A percentile compares a stretch with the other conserved stretches of the same genome.
Conservation (phyloP, 2,797 vertebrate species). For the Ctenochaetus hawaiiensis region DNA sequence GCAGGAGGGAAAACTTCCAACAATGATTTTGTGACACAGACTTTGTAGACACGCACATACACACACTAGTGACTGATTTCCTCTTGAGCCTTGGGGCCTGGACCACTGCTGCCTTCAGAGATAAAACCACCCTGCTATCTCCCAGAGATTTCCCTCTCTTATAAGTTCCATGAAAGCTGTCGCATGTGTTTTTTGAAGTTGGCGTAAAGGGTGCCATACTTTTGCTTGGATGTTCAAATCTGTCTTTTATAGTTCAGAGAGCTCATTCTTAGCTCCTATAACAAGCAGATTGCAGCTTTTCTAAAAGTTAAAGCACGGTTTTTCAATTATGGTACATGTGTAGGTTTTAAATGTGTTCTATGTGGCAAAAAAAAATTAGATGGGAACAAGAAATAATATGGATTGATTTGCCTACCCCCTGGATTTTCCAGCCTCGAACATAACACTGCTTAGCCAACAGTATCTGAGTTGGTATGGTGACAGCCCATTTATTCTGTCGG, state of each 20-base stretch:
- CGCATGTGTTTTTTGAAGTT: conserved; percentile 45
- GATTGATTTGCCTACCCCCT: conserved; percentile 42
- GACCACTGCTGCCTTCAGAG: conserved; percentile 64
- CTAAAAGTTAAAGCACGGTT: conserved; percentile 8
- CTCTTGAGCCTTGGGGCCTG: conserved; percentile 50
- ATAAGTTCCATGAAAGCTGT: conserved; percentile 56
- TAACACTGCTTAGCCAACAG: conserved; percentile 41
- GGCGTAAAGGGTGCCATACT: conserved; percentile 49
- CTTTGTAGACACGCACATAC: conserved; percentile 8
- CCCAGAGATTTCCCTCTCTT: conserved; percentile 53
- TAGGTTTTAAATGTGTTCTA: conserved; percentile 15
- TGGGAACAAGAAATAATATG: conserved; percentile 14
- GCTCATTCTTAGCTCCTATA: conserved; percentile 33
- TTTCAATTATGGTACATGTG: conserved; percentile 2
- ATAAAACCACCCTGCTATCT: conserved; percentile 67
- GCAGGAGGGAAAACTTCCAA: conserved; percentile 50
- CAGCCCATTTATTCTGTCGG: conserved; percentile 59
- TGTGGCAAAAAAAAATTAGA: background rate
- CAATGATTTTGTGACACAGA: conserved; percentile 62
- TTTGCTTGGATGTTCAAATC: conserved; percentile 38
- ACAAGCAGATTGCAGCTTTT: conserved; percentile 14
- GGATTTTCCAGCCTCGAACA: conserved; percentile 31
- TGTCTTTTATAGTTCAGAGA: conserved; percentile 24
- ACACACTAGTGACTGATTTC: conserved; percentile 47
- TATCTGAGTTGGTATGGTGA: conserved; percentile 38